A percentile compares a stretch with the other conserved stretches of the same genome.
Conservation (phyloP, 1,140 invertebrate genomes). For the Drosophila takahashii region DNA sequence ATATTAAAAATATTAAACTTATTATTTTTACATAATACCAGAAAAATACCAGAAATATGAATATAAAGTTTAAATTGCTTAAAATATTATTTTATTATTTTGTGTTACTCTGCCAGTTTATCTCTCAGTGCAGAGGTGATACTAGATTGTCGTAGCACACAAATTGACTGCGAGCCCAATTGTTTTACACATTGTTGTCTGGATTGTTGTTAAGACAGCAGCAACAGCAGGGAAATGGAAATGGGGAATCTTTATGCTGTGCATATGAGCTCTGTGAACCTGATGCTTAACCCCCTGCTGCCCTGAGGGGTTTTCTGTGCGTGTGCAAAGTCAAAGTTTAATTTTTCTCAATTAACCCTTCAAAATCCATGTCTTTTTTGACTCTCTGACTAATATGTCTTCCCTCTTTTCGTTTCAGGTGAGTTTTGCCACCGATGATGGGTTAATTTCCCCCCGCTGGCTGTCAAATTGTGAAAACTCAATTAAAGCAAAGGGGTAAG, state of each 20-base stretch:
- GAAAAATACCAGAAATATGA: too few species aligned
- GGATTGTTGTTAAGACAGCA: conserved; percentile 12
- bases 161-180: conserved; percentile 72
- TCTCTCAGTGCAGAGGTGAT: conserved; percentile 2
- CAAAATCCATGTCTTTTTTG: conserved; percentile 22
- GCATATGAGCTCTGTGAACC: background rate
- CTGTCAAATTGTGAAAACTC: conserved; percentile 22
- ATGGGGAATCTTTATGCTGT: conserved; percentile 9
- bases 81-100: too few species aligned
- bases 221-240: conserved; percentile 10
- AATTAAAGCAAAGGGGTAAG: conserved; percentile 11
- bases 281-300: conserved; percentile 8
- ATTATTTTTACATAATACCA: too few species aligned
- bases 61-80: too few species aligned
- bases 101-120: background rate
- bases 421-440: conserved; percentile 7
- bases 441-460: conserved; percentile 2
- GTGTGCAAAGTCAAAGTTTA: conserved; percentile 33
- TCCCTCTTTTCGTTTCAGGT: conserved; percentile 21
- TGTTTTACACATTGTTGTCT: conserved; percentile 66
- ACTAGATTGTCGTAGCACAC: conserved; percentile 47
- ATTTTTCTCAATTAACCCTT: conserved; percentile 73
- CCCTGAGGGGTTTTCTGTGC: background rate
- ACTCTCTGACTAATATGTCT: conserved; percentile 15
- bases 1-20: too few species aligned